Conservation (phyloP, 2,797 vertebrate genomes). For the Neosalanx taihuensis region DNA sequence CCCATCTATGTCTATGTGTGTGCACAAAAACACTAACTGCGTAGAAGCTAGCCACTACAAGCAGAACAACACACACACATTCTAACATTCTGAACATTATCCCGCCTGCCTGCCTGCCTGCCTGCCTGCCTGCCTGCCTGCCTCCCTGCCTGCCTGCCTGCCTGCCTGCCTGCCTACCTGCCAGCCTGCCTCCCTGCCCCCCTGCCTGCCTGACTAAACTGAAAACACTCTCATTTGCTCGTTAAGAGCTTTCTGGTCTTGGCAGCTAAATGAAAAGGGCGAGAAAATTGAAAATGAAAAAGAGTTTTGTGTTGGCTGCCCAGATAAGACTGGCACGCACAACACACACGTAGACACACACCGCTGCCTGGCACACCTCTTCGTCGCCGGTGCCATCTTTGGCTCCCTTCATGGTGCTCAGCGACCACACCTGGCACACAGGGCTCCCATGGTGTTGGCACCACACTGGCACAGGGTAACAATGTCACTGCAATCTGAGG, state of each 20-base stretch:
- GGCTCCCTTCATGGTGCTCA: not conserved
- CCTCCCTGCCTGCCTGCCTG: not conserved
- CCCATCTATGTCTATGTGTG: not conserved
- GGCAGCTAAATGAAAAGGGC: slow-evolving; percentile 48
- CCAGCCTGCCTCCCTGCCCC: not conserved
- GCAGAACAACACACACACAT: slow-evolving; percentile 21
- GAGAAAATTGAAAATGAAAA: slow-evolving; percentile 61
- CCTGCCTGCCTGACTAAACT: not conserved
- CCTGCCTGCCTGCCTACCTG: too few species aligned
- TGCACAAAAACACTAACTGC: too few species aligned
- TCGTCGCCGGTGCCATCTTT: not conserved
- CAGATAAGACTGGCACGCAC: slow-evolving; percentile 56
- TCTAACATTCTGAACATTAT: slow-evolving; percentile 53
- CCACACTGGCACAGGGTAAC: slow-evolving; percentile 48
- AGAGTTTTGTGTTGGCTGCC: slow-evolving; percentile 41
- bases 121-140: too few species aligned
- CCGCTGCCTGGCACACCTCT: slow-evolving; percentile 21
- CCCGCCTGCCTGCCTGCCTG: not conserved
- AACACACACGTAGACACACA: not conserved
- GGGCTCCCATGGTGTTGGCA: slow-evolving; percentile 48
- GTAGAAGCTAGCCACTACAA: too few species aligned
- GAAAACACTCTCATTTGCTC: slow-evolving; percentile 47
- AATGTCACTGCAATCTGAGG: slow-evolving; percentile 57
- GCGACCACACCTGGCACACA: slow-evolving; percentile 60
- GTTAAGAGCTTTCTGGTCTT: slow-evolving; percentile 62